Conservation (phyloP, 2,797 vertebrate species). For the Propithecus deckenii region DNA sequence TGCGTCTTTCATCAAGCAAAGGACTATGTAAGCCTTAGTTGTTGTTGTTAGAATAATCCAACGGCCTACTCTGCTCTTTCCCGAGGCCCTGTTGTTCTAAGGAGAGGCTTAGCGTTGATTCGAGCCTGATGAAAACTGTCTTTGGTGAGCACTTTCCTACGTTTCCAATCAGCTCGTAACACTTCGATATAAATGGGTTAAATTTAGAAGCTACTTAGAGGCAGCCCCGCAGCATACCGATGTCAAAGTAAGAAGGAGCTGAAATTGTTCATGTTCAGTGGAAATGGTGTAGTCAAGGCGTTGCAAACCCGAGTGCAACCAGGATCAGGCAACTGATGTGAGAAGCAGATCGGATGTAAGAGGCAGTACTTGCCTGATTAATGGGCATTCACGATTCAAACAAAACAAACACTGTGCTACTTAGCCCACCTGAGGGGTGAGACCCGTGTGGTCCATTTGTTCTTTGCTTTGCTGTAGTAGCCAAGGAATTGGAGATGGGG, state of each 20-base stretch:
- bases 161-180: background rate
- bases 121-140: background rate
- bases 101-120: background rate
- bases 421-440: background rate
- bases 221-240: background rate
- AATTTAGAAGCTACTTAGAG: background rate
- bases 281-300: background rate
- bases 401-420: background rate
- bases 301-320: accelerated
- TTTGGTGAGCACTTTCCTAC: too few species aligned
- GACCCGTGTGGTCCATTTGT: accelerated
- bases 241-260: background rate
- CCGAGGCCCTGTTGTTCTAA: background rate
- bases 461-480: background rate
- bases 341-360: background rate
- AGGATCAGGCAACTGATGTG: too few species aligned
- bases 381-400: background rate
- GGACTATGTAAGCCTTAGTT: background rate
- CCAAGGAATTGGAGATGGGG: too few species aligned
- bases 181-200: background rate
- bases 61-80: background rate
- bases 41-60: background rate
- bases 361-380: accelerated
- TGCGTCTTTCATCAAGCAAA: background rate
- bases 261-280: background rate